Evolutionary conservation across 2,113 vertebrate genomes (phyloP).

Genomic region (Rhadina sibilatrix): DNA sequence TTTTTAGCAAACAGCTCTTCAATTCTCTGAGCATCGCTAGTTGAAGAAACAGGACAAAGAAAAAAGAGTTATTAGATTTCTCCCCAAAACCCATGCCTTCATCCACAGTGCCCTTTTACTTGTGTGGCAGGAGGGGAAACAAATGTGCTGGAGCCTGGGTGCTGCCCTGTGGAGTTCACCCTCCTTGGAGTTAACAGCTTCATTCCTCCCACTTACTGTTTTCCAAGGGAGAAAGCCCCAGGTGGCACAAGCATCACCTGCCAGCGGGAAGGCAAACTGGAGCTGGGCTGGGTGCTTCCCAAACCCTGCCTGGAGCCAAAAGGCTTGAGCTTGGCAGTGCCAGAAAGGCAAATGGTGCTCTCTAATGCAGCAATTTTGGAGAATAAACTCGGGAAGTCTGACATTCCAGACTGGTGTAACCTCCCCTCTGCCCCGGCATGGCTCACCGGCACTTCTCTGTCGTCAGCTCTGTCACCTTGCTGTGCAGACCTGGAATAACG

Average conservation of each 20-base stretch:
- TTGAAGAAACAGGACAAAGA: neutral
- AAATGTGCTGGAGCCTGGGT: neutral
- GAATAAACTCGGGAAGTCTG: neutral
- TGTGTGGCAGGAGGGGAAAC: neutral
- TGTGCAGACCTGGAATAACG: conserved; percentile 80
- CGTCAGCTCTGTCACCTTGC: conserved; percentile 87
- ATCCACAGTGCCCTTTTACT: neutral
- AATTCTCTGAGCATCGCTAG: conserved; percentile 87
- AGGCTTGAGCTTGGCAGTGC: neutral
- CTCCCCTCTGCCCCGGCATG: accelerated
- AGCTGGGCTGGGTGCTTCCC: neutral
- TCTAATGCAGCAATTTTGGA: neutral
- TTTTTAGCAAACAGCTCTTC: conserved; percentile 93
- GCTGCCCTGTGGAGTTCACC: neutral
- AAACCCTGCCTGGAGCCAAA: neutral
- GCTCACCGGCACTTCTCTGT: conserved; percentile 91
- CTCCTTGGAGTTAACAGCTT: neutral
- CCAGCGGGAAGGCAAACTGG: neutral
- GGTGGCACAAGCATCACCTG: accelerated
- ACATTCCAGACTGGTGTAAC: accelerated
- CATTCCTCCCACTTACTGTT: neutral
- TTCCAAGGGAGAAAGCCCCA: accelerated
- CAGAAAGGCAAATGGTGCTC: neutral
- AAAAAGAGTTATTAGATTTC: neutral
- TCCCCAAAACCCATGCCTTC: neutral